Evolutionary conservation across 2,888 invertebrate genomes (phyloP).

Genomic region (Acrobeloides nanus): DNA sequence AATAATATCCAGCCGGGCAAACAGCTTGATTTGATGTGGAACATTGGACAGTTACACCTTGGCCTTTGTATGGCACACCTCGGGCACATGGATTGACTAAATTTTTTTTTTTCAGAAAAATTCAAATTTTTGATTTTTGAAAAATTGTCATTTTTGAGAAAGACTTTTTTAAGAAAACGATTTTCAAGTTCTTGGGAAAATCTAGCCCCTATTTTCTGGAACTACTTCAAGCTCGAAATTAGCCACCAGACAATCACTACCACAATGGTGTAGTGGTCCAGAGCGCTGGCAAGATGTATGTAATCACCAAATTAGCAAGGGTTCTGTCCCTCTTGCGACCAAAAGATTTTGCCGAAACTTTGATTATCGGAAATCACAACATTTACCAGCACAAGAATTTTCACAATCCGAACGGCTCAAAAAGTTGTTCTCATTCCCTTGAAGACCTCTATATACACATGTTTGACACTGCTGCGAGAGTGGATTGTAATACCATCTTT

Average conservation of each 20-base stretch:
- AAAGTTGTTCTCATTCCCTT: constrained; percentile 47
- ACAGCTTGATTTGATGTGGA: constrained; percentile 29
- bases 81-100: constrained; percentile 50
- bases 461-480: constrained; percentile 27
- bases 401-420: constrained; percentile 30
- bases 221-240: too few relatives aligned
- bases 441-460: constrained; percentile 32
- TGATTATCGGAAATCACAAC: constrained; percentile 10
- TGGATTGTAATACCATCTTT: constrained; percentile 41
- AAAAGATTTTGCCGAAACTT: constrained; percentile 6
- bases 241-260: too few relatives aligned
- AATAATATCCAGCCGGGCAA: constrained; percentile 32
- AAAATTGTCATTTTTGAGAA: too few relatives aligned
- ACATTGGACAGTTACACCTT: constrained; percentile 43
- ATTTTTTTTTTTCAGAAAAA: too few relatives aligned
- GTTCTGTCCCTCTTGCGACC: too few relatives aligned
- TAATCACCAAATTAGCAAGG: too few relatives aligned
- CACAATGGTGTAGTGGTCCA: too few relatives aligned
- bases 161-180: too few relatives aligned
- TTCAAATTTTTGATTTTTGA: too few relatives aligned
- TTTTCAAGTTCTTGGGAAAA: too few relatives aligned
- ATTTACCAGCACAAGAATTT: constrained; percentile 26
- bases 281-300: too few relatives aligned
- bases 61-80: constrained; percentile 45
- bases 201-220: too few relatives aligned